Evolutionary conservation across 92 coral and sea anemone species (phyloP).

Genomic region (Galaxea fascicularis): DNA sequence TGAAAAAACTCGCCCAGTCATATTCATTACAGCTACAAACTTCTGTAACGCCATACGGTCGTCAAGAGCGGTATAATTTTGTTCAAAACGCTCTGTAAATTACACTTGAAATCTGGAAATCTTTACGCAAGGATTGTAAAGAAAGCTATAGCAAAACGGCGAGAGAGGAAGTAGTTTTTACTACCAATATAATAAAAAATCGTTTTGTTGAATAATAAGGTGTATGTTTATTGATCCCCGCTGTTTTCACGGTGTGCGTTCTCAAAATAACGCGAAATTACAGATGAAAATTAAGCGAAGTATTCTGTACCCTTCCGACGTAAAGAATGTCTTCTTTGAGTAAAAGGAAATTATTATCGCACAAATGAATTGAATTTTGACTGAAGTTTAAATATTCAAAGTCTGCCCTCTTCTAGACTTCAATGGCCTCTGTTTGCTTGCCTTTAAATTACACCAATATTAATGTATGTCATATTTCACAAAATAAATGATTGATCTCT

Average conservation of each 20-base stretch:
- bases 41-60: neutral
- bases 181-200: slow-evolving; percentile 38
- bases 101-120: slow-evolving; percentile 5
- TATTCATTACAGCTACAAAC: neutral
- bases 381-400: slow-evolving; percentile 59
- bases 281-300: neutral
- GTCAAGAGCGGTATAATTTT: neutral
- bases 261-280: slow-evolving; percentile 48
- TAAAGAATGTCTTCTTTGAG: neutral
- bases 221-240: slow-evolving; percentile 31
- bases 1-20: neutral
- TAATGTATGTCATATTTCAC: slow-evolving; percentile 29
- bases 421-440: slow-evolving; percentile 64
- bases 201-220: slow-evolving; percentile 51
- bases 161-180: slow-evolving; percentile 37
- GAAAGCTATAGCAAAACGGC: slow-evolving; percentile 14
- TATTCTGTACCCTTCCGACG: neutral
- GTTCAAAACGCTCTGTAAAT: slow-evolving; percentile 12
- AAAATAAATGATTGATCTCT: slow-evolving; percentile 35
- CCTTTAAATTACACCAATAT: slow-evolving; percentile 76
- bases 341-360: slow-evolving; percentile 18
- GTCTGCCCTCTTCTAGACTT: slow-evolving; percentile 46
- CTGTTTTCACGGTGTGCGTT: slow-evolving; percentile 28
- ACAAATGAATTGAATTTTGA: slow-evolving; percentile 64
- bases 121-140: slow-evolving; percentile 30